These are phyloP conservation scores for Euura lappo DNA, from an alignment of 1,140 invertebrate genomes.

Conservation along the genomic window DNA sequence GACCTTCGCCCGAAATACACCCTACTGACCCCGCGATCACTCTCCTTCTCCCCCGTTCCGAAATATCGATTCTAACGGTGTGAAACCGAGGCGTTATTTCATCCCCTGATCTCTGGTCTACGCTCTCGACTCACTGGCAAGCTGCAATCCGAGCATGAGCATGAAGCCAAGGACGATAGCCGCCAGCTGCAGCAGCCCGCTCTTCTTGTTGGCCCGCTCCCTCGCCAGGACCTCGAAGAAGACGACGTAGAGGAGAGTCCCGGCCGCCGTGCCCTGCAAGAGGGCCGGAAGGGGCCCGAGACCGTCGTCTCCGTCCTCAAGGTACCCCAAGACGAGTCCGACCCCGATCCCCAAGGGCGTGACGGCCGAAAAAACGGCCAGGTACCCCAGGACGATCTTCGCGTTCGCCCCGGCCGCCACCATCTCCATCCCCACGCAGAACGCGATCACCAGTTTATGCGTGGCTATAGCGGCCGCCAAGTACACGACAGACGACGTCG, in stretches of 20 bases:
- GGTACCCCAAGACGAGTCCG: slow-evolving; percentile 59
- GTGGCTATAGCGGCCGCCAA: slow-evolving; percentile 75
- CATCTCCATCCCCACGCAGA: slow-evolving; percentile 72
- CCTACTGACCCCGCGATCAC: neutral
- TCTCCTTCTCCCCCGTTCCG: no score
- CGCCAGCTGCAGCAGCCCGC: slow-evolving; percentile 72
- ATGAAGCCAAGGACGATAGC: slow-evolving; percentile 77
- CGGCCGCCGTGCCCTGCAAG: slow-evolving; percentile 84
- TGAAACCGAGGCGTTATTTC: slow-evolving; percentile 16
- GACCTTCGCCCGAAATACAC: slow-evolving; percentile 3
- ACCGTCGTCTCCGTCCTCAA: slow-evolving; percentile 57
- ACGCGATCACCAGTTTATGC: slow-evolving; percentile 78
- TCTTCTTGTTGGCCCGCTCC: slow-evolving; percentile 71
- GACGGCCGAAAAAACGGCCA: slow-evolving; percentile 69
- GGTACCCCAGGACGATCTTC: slow-evolving; percentile 65
- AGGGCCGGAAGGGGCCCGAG: slow-evolving; percentile 59
- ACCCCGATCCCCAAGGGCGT: slow-evolving; percentile 74
- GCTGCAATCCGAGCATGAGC: slow-evolving; percentile 78
- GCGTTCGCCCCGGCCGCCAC: slow-evolving; percentile 69
- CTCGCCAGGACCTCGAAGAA: slow-evolving; percentile 89
- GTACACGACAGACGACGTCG: slow-evolving; percentile 68
- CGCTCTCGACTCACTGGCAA: slow-evolving; percentile 71
- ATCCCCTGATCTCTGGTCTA: neutral
- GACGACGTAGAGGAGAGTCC: slow-evolving; percentile 87
- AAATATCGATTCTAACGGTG: slow-evolving; percentile 1